Conservation (phyloP, 2,888 invertebrate genomes). For the Drosophila lacicola region DNA sequence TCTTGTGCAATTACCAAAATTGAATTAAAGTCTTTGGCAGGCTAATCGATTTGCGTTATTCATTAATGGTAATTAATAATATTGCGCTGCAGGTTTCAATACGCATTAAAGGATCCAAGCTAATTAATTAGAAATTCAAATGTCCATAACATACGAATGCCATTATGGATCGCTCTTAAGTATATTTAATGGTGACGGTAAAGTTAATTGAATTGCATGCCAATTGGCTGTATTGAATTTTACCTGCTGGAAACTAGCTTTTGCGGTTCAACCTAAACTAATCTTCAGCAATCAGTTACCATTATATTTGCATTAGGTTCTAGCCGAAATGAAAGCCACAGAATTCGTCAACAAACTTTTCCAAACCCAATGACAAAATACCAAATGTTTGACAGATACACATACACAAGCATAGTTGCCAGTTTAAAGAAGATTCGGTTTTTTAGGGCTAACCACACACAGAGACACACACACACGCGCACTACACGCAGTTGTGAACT, state of each 20-base stretch:
- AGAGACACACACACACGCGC: conserved; percentile 2
- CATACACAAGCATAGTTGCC: conserved; percentile 36
- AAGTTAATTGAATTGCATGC: conserved; percentile 38
- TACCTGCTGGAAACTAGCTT: conserved; percentile 1
- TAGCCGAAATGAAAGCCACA: conserved; percentile 23
- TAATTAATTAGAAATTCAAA: conserved; percentile 34
- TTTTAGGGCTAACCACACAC: conserved; percentile 21
- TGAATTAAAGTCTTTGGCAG: conserved; percentile 43
- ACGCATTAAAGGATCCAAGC: conserved; percentile 1
- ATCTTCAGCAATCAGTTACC: conserved; percentile 39
- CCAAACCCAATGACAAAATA: conserved; percentile 42
- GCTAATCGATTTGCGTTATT: conserved; percentile 44
- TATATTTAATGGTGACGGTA: conserved; percentile 22
- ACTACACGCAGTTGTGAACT: conserved; percentile 9
- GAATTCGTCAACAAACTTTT: conserved; percentile 39
- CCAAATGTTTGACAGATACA: conserved; percentile 31
- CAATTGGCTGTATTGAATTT: conserved; percentile 3
- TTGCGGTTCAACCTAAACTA: conserved; percentile 5
- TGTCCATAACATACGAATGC: neutral
- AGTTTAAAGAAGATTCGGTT: conserved; percentile 29
- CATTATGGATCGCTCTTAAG: conserved; percentile 11
- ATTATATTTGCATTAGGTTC: conserved; percentile 56
- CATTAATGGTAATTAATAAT: conserved; percentile 36
- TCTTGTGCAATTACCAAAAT: conserved; percentile 41
- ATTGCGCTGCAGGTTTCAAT: conserved; percentile 14